Base-by-base conservation (phyloP, 2,888 invertebrate genomes). In the Orthosia gothica region DNA sequence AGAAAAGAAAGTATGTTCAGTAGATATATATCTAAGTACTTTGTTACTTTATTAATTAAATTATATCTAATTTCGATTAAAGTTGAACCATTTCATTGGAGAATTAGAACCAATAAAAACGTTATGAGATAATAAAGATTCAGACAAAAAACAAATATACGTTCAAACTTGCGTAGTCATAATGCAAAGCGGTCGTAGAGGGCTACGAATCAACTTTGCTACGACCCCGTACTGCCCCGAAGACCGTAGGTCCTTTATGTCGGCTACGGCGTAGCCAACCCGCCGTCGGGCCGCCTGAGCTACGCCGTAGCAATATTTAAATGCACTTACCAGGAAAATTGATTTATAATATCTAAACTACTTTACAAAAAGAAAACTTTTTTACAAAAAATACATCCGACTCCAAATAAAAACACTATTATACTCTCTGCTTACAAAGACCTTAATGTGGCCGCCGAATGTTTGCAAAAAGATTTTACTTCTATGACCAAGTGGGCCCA, bases 251-350 rank as follows among this genome's bases (percentile, higher is more conserved):
- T 16, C 18, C 26, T 55, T 55, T 23, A 26, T 1, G 55, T 26
- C 16, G 23, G 55, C 55, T 55, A 55, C 55, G 55, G 23, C 23
- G 55, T 23, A 16, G 55, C 7, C 23, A 5, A 55, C 20, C 15
- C 20, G 23, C 23, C 0, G 23, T 23, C 23, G 23, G 7, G 23
- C 20, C 15, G 12, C 26, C 20, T 50, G 13, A 26, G 50, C 72
- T 72, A 73, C 72, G 65, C 65, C 50, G 79, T 78, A 74, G 70
- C 54, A 54, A n/a, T 54, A 40, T 40, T 40, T 40, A 40, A 40
- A 40, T 40, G 40, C 40, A 9, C 40, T 40, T 40, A 40, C 40
- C 40, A 40, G 9, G 9, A 40, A n/a, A n/a, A n/a, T n/a, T n/a
- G n/a, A n/a, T n/a, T n/a, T n/a, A n/a, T n/a, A n/a, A n/a, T n/a